Conservation (phyloP, 1,140 invertebrate species). For the Tyrophagus putrescentiae region DNA sequence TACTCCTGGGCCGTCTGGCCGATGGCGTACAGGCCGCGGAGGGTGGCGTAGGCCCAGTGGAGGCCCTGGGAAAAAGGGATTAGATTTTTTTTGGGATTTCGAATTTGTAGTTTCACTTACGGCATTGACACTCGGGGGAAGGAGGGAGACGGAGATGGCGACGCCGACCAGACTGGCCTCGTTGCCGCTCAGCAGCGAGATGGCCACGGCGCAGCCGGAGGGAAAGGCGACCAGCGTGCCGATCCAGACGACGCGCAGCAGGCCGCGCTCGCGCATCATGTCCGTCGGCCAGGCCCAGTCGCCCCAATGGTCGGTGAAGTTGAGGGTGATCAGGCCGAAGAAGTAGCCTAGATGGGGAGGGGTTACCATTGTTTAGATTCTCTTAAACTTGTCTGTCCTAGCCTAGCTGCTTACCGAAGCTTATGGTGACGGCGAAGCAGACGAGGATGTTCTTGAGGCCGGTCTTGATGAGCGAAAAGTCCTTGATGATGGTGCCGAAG, state of each 20-base stretch:
- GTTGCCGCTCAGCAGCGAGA: constrained; percentile 68
- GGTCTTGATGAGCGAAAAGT: constrained; percentile 45
- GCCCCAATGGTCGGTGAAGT: constrained; percentile 52
- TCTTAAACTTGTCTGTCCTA: not conserved
- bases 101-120: constrained; percentile 38
- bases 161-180: constrained; percentile 69
- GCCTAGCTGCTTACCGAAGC: constrained; percentile 38
- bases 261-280: constrained; percentile 57
- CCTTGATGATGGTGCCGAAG: constrained; percentile 62
- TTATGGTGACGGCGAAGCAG: constrained; percentile 53
- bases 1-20: not conserved
- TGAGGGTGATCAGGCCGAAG: constrained; percentile 56
- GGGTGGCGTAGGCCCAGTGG: constrained; percentile 49
- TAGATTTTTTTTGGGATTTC: not conserved
- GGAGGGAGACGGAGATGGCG: constrained; percentile 66
- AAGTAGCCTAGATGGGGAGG: constrained; percentile 50
- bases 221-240: constrained; percentile 51
- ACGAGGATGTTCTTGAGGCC: constrained; percentile 50
- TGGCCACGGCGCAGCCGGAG: constrained; percentile 62
- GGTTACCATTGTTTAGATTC: no score
- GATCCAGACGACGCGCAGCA: constrained; percentile 46
- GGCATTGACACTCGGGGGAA: constrained; percentile 73
- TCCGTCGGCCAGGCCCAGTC: constrained; percentile 58
- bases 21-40: constrained; percentile 9
- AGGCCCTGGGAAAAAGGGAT: constrained; percentile 44